A percentile compares a stretch with the other conserved stretches of the same genome.
Conservation (phyloP, 2,113 vertebrate genomes). For the Neotragus pygmaeus region DNA sequence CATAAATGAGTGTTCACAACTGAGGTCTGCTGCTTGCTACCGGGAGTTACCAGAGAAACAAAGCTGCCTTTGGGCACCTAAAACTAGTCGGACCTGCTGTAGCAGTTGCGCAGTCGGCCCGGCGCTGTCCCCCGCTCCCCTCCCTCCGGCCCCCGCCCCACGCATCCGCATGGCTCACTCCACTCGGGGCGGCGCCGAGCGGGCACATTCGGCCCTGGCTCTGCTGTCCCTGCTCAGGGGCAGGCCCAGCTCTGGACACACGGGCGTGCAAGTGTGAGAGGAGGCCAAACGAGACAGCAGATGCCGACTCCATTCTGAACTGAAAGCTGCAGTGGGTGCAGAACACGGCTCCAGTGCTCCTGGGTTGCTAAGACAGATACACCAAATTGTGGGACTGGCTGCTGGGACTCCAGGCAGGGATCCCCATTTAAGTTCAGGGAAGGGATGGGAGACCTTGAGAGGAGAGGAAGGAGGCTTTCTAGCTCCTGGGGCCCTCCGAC, state of each 20-base stretch:
- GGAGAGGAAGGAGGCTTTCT: background rate
- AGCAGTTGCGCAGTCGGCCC: constrained; percentile 77
- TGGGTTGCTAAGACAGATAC: background rate
- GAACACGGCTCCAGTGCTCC: background rate
- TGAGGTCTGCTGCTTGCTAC: constrained; percentile 78
- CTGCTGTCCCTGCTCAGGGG: background rate
- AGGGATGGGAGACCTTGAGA: background rate
- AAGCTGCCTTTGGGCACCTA: constrained; percentile 82
- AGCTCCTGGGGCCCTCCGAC: background rate
- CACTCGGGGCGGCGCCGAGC: constrained; percentile 48
- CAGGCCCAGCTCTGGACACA: constrained; percentile 33
- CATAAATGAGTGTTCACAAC: constrained; percentile 70
- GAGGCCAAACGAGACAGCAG: background rate
- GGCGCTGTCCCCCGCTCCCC: constrained; percentile 73
- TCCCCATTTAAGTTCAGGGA: background rate
- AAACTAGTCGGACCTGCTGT: constrained; percentile 89
- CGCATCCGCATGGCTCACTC: constrained; percentile 77
- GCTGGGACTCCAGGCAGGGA: background rate
- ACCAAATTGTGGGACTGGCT: background rate
- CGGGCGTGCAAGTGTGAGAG: background rate
- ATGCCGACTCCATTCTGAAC: background rate
- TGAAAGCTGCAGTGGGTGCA: background rate
- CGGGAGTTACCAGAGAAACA: constrained; percentile 77
- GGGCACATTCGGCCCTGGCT: constrained; percentile 37
- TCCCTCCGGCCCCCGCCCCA: constrained; percentile 76